Base-by-base conservation (phyloP, 2,113 vertebrate species). In the Litocranius walleri region DNA sequence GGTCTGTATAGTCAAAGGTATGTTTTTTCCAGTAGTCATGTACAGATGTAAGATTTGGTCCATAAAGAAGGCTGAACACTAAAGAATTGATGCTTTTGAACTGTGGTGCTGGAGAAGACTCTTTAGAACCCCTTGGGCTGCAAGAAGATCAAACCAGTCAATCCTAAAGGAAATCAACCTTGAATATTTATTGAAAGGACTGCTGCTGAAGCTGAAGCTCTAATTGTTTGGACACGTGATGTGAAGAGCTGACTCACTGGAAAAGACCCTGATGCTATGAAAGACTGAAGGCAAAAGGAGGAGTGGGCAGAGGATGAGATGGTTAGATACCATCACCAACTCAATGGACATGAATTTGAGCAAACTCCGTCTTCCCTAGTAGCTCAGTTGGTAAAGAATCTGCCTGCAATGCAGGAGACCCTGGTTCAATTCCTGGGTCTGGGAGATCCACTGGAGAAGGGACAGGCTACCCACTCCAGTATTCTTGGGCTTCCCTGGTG, bases 191-290 rank as follows among this genome's bases (percentile, higher is more conserved):
- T 36, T 36, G 64, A 17, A 71, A 71, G 64, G 64, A 71, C 64
- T 36, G 64, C n/a, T 71, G 64, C 64, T 71, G 64, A 71, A 71
- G 64, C 64, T 71, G 64, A 71, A 71, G n/a, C 64, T 71, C 64
- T n/a, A 71, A 71, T 23, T 21, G 8, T 71, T 36, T 71, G n/a
- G n/a, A 23, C 19, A 71, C 9, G 0, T 71, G n/a, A 71, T 71
- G 67, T 36, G 67, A 71, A 71, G 67, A 71, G 67, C n/a, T 36
- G n/a, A 71, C 19, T 71, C 67, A 71, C 67, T 71, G n/a, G 67
- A 71, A 36, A 71, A 71, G 67, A 36, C 19, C n/a, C 19, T 36
- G 67, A 71, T 5, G 67, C 67, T 3, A 9, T 21, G 67, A 71
- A 71, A 71, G n/a, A 71, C n/a, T 71, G 67, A 71, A 71, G 67